These are phyloP conservation scores for Lordiphosa andalusiaca DNA, from an alignment of 2,888 invertebrate genomes.

Conservation along the genomic window DNA sequence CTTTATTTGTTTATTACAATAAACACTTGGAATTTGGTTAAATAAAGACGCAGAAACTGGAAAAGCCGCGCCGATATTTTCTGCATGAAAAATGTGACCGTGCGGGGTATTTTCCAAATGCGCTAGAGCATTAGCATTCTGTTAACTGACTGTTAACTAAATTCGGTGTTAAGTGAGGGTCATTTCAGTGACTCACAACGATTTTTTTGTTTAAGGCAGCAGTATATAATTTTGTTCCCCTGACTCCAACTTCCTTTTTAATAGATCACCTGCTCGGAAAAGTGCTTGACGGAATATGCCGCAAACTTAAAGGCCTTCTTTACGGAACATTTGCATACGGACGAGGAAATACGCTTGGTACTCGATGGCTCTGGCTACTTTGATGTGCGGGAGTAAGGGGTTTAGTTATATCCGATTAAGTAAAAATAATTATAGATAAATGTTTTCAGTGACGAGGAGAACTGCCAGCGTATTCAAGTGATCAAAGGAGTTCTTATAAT, in stretches of 20 bases:
- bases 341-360: conserved; percentile 96
- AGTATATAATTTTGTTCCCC: neutral
- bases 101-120: no score
- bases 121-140: no score
- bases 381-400: conserved; percentile 89
- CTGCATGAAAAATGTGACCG: no score
- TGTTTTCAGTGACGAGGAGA: conserved; percentile 82
- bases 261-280: conserved; percentile 88
- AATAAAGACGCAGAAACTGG: no score
- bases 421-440: neutral
- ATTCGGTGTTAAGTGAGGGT: no score
- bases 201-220: no score
- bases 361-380: conserved; percentile 96
- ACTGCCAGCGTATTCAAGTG: conserved; percentile 96
- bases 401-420: neutral
- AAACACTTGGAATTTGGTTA: no score
- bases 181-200: no score
- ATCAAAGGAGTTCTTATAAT: conserved; percentile 92
- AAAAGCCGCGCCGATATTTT: no score
- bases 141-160: no score
- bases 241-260: conserved; percentile 14
- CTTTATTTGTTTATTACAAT: no score
- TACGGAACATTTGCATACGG: conserved; percentile 95
- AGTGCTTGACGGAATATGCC: conserved; percentile 90
- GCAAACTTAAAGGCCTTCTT: conserved; percentile 93